These are phyloP conservation scores for Lomographa bimaculata DNA, from an alignment of 2,888 invertebrate genomes.

Conservation along the genomic window DNA sequence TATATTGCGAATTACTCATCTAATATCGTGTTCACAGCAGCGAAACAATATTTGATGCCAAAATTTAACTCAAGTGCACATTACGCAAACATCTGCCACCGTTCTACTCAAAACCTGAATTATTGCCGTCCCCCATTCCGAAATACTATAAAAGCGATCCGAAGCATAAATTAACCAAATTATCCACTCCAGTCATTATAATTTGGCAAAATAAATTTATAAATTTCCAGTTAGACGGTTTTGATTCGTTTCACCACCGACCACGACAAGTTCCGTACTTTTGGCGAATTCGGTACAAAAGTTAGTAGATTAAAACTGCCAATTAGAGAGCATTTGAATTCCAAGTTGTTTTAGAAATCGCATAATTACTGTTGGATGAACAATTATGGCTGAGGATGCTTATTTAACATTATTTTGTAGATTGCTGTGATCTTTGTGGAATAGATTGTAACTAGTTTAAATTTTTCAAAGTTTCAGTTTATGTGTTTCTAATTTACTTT, in stretches of 20 bases:
- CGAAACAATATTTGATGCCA: no score
- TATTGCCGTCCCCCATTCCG: constrained; percentile 1
- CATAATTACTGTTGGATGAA: constrained; percentile 78
- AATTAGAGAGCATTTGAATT: constrained; percentile 80
- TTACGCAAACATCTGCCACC: neutral
- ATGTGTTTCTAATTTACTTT: no score
- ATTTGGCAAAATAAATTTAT: constrained; percentile 71
- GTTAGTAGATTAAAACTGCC: constrained; percentile 83
- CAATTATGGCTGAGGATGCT: constrained; percentile 62
- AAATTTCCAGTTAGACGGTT: constrained; percentile 70
- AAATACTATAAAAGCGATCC: constrained; percentile 39
- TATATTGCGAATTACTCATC: no score
- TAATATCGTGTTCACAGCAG: no score
- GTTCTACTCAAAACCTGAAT: neutral
- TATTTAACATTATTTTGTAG: constrained; percentile 57
- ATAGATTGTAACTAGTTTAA: no score
- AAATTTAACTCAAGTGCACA: no score
- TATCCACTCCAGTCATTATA: constrained; percentile 60
- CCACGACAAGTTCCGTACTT: constrained; percentile 78
- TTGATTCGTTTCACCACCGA: constrained; percentile 72
- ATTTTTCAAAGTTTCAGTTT: no score
- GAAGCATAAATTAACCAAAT: constrained; percentile 60
- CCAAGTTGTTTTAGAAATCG: constrained; percentile 79
- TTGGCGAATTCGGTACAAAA: constrained; percentile 76
- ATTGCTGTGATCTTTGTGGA: constrained; percentile 30